These are phyloP conservation scores for Melitaea athalia DNA, from an alignment of 2,888 invertebrate genomes.

Conservation along the genomic window DNA sequence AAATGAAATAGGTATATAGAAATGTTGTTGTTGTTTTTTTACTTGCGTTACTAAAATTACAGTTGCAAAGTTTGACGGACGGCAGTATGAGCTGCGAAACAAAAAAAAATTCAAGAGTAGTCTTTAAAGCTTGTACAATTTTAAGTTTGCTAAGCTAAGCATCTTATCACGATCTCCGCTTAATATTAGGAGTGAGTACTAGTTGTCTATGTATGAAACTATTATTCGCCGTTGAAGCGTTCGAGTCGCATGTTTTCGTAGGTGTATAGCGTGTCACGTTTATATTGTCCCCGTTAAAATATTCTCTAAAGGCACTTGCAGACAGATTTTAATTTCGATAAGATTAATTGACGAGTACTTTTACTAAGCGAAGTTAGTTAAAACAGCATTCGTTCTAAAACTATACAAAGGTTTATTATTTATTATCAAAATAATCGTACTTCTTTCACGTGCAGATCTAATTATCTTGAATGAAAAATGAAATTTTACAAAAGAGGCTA, in stretches of 20 bases:
- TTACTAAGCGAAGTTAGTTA: not conserved
- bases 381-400: not conserved
- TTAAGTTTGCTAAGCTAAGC: conserved; percentile 13
- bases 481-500: not conserved
- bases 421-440: too few relatives aligned
- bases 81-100: not conserved
- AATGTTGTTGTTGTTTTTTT: too few relatives aligned
- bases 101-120: conserved; percentile 11
- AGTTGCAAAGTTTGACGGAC: conserved; percentile 3
- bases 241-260: conserved; percentile 26
- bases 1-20: too few relatives aligned
- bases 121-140: conserved; percentile 11
- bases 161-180: conserved; percentile 19
- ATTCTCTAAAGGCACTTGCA: conserved; percentile 27
- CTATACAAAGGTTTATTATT: too few relatives aligned
- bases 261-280: conserved; percentile 34
- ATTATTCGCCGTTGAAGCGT: conserved; percentile 18
- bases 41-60: not conserved
- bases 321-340: conserved; percentile 3
- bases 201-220: conserved; percentile 2
- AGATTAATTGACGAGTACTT: not conserved
- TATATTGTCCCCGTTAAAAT: conserved; percentile 28
- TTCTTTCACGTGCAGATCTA: too few relatives aligned
- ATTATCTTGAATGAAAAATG: not conserved
- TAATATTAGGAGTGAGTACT: conserved; percentile 17